Evolutionary conservation across 92 coral and sea anemone genomes (phyloP).

Genomic region (Zoanthus gigantus): DNA sequence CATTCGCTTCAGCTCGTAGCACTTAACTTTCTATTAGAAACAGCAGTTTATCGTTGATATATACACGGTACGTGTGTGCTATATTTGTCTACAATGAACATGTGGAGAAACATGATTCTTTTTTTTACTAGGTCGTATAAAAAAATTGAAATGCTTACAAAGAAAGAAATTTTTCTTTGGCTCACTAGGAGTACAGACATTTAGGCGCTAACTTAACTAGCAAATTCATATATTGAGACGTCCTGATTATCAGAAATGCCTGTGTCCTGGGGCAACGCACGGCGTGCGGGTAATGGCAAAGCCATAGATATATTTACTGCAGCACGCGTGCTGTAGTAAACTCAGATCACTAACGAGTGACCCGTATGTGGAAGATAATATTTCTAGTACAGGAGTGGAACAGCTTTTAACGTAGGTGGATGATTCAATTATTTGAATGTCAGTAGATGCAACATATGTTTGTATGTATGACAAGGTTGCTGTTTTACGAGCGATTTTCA

Average conservation of each 20-base stretch:
- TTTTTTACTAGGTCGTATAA: background rate
- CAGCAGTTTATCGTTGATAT: background rate
- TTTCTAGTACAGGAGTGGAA: background rate
- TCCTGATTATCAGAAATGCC: background rate
- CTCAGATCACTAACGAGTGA: background rate
- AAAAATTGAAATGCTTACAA: background rate
- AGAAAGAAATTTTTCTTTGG: background rate
- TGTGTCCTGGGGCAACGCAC: slow-evolving; percentile 13
- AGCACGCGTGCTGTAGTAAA: background rate
- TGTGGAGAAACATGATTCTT: background rate
- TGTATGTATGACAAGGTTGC: too few species aligned
- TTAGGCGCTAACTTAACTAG: background rate
- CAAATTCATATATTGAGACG: background rate
- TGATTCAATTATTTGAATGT: too few species aligned
- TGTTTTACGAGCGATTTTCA: background rate
- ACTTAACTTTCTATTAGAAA: too few species aligned
- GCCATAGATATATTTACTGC: slow-evolving; percentile 7
- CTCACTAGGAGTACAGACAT: background rate
- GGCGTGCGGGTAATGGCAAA: background rate
- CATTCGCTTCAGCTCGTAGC: too few species aligned
- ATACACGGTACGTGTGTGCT: background rate
- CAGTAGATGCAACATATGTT: too few species aligned
- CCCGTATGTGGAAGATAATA: background rate
- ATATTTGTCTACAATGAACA: background rate
- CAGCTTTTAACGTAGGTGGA: background rate